Evolutionary conservation across 1,140 invertebrate genomes (phyloP).

Genomic region (Drosophila insularis): DNA sequence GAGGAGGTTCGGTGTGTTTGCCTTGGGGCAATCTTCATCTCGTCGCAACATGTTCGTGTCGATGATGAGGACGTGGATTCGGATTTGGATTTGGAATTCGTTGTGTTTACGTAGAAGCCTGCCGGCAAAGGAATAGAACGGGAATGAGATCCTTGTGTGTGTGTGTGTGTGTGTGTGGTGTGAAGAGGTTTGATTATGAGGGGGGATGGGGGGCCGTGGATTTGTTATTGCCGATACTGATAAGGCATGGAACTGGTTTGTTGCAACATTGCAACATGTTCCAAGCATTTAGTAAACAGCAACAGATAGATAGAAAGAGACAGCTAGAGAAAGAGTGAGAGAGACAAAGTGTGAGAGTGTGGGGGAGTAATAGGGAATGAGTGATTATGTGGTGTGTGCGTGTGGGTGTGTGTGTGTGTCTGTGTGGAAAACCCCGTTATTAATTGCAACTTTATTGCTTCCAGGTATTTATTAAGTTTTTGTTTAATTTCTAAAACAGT

Average conservation of each 20-base stretch:
- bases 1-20: constrained; percentile 43
- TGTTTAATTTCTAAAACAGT: constrained; percentile 62
- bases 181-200: too few relatives aligned
- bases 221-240: constrained; percentile 24
- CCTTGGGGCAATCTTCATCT: constrained; percentile 20
- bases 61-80: constrained; percentile 14
- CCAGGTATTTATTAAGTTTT: constrained; percentile 73
- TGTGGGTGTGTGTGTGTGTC: neutral
- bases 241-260: constrained; percentile 74
- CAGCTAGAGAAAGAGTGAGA: constrained; percentile 12
- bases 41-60: constrained; percentile 69
- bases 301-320: constrained; percentile 46
- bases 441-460: constrained; percentile 72
- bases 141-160: constrained; percentile 58
- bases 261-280: constrained; percentile 59
- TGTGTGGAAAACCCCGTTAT: constrained; percentile 56
- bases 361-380: neutral
- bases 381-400: neutral
- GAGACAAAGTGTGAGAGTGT: constrained; percentile 14
- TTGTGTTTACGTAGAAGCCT: constrained; percentile 66
- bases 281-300: constrained; percentile 33
- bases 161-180: too few relatives aligned
- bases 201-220: neutral
- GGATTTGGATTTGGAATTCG: constrained; percentile 16
- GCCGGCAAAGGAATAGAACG: constrained; percentile 72